Base-by-base conservation (phyloP, 2,888 invertebrate species). In the Epistrophella euchroma region DNA sequence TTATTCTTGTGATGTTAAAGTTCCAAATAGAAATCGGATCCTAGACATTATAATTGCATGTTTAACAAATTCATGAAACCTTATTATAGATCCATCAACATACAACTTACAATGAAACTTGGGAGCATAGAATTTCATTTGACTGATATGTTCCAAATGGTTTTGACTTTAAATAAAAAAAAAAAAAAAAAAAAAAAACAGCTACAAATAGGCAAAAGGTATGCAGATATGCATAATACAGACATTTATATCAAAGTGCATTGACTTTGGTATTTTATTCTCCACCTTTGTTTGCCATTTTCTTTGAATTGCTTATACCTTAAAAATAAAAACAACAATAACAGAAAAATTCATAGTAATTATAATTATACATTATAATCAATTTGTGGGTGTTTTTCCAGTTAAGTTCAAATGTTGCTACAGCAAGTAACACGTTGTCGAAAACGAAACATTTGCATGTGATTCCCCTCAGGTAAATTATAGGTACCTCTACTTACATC, bases 111-210 rank as follows among this genome's bases (percentile, higher is more conserved):
- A 35, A 68, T 62, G 74, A 70, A 45, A 60, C 17, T 52, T 35
- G 43, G 43, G 15, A 11, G 68, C 45, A 70, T 74, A 62, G 37
- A 55, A 74, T 80, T 80, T 74, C 74, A 68, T 11, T 70, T 37
- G 50, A 73, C 55, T 43, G 70, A 80, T 70, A 45, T 70, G 25
- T 32, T 35, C 11, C 28, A 45, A 74, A 60, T 45, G 17, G 11
- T 35, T 66, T 70, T n/a, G 60, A 35, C 6, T 45, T 62, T 17
- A n/a, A 70, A 75, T 62, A 62, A 3, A n/a, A 43, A 25, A 19
- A 35, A 22, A 22, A 15, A 35, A 37, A 22, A 37, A 13, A 25
- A 19, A 35, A 22, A 22, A 15, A 35, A 37, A 22, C 19, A 13
- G 7, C 19, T 50, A 22, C 15, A 50, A 37, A 50, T 25, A 68